phyloP scores from a whole-genome alignment of 2,888 invertebrate genomes.

The Acronicta aceris region DNA sequence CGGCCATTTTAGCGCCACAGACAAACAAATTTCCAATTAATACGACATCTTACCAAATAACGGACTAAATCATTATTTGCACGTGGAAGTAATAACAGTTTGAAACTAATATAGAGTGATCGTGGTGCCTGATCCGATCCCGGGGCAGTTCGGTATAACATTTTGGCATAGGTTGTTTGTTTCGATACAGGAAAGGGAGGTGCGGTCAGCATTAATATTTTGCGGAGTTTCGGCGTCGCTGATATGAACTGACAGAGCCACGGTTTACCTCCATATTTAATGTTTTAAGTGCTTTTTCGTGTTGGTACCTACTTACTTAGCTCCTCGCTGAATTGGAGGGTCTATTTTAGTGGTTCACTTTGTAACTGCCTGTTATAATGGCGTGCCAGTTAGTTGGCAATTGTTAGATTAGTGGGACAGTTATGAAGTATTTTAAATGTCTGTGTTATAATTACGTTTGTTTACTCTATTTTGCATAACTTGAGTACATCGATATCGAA shows the following conservation, averaged over 20 bases:
- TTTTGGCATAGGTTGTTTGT: slow-evolving; percentile 44
- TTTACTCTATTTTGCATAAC: too few species aligned
- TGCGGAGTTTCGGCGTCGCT: slow-evolving; percentile 47
- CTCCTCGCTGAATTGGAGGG: slow-evolving; percentile 49
- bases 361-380: slow-evolving; percentile 42
- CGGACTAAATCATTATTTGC: slow-evolving; percentile 42
- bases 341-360: slow-evolving; percentile 54
- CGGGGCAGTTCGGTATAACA: slow-evolving; percentile 43
- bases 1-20: slow-evolving; percentile 4
- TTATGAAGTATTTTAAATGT: neutral
- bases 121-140: slow-evolving; percentile 16
- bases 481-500: too few species aligned
- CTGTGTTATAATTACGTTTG: too few species aligned
- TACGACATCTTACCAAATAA: slow-evolving; percentile 29
- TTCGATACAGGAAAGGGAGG: slow-evolving; percentile 52
- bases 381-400: slow-evolving; percentile 36
- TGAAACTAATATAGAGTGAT: slow-evolving; percentile 48
- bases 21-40: slow-evolving; percentile 48
- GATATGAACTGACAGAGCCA: slow-evolving; percentile 67
- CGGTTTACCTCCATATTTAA: slow-evolving; percentile 79
- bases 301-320: slow-evolving; percentile 64
- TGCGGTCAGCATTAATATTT: slow-evolving; percentile 66
- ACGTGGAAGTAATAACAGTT: slow-evolving; percentile 48
- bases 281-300: slow-evolving; percentile 82
- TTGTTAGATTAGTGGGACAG: slow-evolving; percentile 32